These are phyloP conservation scores for Adelognathus sp. DNA, from an alignment of 2,888 invertebrate genomes.

Conservation along the genomic window DNA sequence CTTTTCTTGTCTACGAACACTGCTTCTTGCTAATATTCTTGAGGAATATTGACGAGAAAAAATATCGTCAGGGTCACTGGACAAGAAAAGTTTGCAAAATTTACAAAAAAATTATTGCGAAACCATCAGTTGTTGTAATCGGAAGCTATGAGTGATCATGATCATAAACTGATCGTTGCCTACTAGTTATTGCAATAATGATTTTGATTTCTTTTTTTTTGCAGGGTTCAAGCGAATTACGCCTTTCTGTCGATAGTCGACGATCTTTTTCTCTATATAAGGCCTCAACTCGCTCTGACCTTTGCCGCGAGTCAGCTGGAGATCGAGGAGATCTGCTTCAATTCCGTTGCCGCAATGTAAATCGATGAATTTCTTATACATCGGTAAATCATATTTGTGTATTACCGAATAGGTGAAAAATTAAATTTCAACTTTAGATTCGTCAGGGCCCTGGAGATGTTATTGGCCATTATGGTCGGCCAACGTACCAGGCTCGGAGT, in stretches of 20 bases:
- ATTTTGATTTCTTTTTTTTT: background rate
- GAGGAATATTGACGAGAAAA: too few relatives aligned
- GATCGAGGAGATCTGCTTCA: constrained; percentile 59
- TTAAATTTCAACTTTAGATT: constrained; percentile 49
- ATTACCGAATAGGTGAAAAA: too few relatives aligned
- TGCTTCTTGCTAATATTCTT: too few relatives aligned
- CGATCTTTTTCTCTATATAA: constrained; percentile 56
- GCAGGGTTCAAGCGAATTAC: constrained; percentile 60
- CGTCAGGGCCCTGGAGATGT: constrained; percentile 54
- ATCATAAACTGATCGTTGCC: too few relatives aligned
- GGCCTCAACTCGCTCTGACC: constrained; percentile 58
- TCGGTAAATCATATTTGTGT: too few relatives aligned
- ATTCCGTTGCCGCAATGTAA: constrained; percentile 56
- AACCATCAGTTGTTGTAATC: too few relatives aligned
- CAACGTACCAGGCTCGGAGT: constrained; percentile 31
- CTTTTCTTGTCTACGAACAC: too few relatives aligned
- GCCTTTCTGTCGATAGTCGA: constrained; percentile 62
- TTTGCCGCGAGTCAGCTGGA: constrained; percentile 44
- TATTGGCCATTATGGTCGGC: constrained; percentile 53
- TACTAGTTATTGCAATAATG: background rate
- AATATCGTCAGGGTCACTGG: too few relatives aligned
- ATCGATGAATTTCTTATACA: background rate
- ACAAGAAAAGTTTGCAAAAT: too few relatives aligned
- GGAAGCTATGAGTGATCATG: too few relatives aligned
- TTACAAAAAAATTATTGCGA: too few relatives aligned